Percentiles rank a stretch among this genome's conserved stretches.
phyloP scores from a whole-genome alignment of 2,113 vertebrate genomes.

The Meriones unguiculatus region DNA sequence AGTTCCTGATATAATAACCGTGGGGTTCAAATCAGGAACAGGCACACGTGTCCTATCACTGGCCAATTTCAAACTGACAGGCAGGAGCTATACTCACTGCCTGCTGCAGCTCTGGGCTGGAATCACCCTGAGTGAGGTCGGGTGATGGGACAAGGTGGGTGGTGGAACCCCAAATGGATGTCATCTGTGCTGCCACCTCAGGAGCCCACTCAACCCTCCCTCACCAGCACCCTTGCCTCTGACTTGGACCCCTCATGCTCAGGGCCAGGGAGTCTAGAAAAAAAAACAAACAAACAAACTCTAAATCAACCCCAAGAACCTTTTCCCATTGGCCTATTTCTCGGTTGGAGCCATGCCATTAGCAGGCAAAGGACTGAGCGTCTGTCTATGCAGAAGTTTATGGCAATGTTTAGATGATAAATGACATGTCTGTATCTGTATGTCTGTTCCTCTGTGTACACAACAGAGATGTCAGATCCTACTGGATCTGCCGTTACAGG shows the following conservation, averaged over 20 bases:
- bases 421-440: not conserved
- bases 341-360: not conserved
- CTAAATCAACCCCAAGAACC: not conserved
- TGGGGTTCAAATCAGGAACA: not conserved
- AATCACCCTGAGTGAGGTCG: not conserved
- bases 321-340: not conserved
- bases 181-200: not conserved
- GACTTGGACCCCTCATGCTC: not conserved
- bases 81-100: not conserved
- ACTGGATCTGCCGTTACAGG: not conserved
- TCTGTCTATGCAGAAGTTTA: not conserved
- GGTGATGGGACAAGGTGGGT: not conserved
- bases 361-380: not conserved
- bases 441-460: not conserved
- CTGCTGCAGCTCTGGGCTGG: not conserved
- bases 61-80: not conserved
- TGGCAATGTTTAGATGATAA: slow-evolving; percentile 14
- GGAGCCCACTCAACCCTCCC: not conserved
- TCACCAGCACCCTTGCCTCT: not conserved
- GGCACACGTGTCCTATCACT: not conserved
- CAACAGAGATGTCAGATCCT: not conserved
- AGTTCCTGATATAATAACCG: not conserved
- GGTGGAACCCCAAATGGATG: too few relatives aligned
- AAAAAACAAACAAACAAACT: not conserved
- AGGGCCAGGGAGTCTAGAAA: not conserved